Conservation (phyloP, 2,888 invertebrate species). For the Metallyticus violacea region DNA sequence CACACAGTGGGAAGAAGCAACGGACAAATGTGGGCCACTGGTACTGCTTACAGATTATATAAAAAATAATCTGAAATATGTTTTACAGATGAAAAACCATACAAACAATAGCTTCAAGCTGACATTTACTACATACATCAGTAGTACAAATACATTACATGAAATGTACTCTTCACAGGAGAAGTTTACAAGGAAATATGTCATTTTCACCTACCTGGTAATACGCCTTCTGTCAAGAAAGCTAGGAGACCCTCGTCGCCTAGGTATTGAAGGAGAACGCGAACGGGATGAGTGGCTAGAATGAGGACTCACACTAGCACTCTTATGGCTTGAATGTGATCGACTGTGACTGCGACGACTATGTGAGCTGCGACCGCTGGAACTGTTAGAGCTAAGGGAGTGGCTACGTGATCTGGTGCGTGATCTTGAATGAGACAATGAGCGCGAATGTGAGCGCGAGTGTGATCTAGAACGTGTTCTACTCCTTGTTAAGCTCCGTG, state of each 20-base stretch:
- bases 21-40: not conserved
- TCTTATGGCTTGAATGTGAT: slow-evolving; percentile 49
- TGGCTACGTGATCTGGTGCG: slow-evolving; percentile 42
- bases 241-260: slow-evolving; percentile 90
- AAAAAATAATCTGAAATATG: not conserved
- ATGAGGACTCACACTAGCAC: slow-evolving; percentile 45
- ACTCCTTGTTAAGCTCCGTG: slow-evolving; percentile 39
- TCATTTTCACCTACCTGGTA: slow-evolving; percentile 72
- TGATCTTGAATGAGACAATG: slow-evolving; percentile 33
- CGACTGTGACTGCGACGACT: slow-evolving; percentile 41
- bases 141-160: too few species aligned
- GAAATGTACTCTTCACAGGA: not conserved
- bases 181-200: not conserved
- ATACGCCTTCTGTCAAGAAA: slow-evolving; percentile 90
- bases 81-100: not conserved
- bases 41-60: not conserved
- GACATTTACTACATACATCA: too few species aligned
- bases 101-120: not conserved
- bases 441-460: slow-evolving; percentile 45
- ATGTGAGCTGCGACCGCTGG: slow-evolving; percentile 44
- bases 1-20: too few species aligned
- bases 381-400: slow-evolving; percentile 39
- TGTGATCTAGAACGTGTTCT: slow-evolving; percentile 39
- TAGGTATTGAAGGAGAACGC: slow-evolving; percentile 85
- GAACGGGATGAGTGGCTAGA: slow-evolving; percentile 47